Percentiles rank a stretch among this genome's conserved stretches.
Evolutionary conservation across 2,888 invertebrate species (phyloP).

Genomic region (Cantharis flavilabris): DNA sequence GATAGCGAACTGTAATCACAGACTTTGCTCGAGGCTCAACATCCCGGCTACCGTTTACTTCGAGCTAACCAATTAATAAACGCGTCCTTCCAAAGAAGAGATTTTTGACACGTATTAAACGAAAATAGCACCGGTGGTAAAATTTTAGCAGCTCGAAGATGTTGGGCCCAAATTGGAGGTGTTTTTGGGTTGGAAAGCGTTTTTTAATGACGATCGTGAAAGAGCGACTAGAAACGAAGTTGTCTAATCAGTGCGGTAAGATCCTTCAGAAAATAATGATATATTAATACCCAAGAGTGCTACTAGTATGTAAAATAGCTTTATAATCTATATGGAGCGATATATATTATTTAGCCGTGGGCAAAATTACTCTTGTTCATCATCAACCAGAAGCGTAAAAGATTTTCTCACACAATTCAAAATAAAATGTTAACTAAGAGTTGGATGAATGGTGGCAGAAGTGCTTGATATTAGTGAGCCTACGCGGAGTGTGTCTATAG

Average conservation of each 20-base stretch:
- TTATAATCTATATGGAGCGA: slow-evolving; percentile 54
- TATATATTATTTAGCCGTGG: slow-evolving; percentile 51
- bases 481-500: slow-evolving; percentile 57
- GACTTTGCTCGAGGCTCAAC: slow-evolving; percentile 43
- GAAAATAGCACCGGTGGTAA: background rate
- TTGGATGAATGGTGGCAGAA: slow-evolving; percentile 42
- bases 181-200: slow-evolving; percentile 3
- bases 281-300: slow-evolving; percentile 54
- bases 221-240: slow-evolving; percentile 22
- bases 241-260: slow-evolving; percentile 36
- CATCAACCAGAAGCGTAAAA: slow-evolving; percentile 22
- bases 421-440: slow-evolving; percentile 13
- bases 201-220: slow-evolving; percentile 4
- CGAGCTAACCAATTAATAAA: slow-evolving; percentile 45
- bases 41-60: slow-evolving; percentile 48
- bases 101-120: slow-evolving; percentile 17
- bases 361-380: slow-evolving; percentile 35
- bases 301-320: slow-evolving; percentile 57
- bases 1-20: slow-evolving; percentile 52
- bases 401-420: slow-evolving; percentile 13
- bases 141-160: background rate
- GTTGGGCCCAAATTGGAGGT: background rate
- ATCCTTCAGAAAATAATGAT: slow-evolving; percentile 53
- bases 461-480: slow-evolving; percentile 48
- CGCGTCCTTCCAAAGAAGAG: slow-evolving; percentile 25